These are phyloP conservation scores for Montipora capitata DNA, from an alignment of 92 coral and sea anemone species.

Conservation along the genomic window DNA sequence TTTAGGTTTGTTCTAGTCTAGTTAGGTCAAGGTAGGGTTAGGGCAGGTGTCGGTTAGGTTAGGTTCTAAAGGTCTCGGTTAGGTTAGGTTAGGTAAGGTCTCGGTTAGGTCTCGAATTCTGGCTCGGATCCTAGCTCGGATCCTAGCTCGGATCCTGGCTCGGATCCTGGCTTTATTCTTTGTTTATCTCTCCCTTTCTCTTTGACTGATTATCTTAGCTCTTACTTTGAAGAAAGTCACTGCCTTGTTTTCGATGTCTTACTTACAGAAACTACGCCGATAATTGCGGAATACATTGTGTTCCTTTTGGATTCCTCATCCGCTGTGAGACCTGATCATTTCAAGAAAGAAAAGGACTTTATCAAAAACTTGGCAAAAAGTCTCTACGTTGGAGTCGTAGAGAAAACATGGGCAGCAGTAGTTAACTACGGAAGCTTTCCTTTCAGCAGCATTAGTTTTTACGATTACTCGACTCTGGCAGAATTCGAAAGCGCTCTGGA, in stretches of 20 bases:
- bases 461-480: conserved; percentile 27
- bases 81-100: too few relatives aligned
- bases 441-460: conserved; percentile 18
- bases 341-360: conserved; percentile 80
- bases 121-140: too few relatives aligned
- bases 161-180: too few relatives aligned
- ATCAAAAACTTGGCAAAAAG: conserved; percentile 73
- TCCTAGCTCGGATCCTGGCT: too few relatives aligned
- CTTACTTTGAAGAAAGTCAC: too few relatives aligned
- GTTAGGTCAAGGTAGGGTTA: too few relatives aligned
- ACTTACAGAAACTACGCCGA: conserved; percentile 12
- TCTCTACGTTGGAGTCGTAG: conserved; percentile 50
- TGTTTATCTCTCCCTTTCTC: too few relatives aligned
- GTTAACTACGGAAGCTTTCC: conserved; percentile 59
- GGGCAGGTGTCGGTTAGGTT: too few relatives aligned
- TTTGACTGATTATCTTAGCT: too few relatives aligned
- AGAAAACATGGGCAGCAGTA: conserved; percentile 51
- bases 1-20: too few relatives aligned
- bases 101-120: too few relatives aligned
- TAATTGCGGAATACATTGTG: conserved; percentile 63
- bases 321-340: conserved; percentile 61
- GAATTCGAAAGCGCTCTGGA: conserved; percentile 49
- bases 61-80: too few relatives aligned
- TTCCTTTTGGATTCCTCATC: conserved; percentile 91
- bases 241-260: neutral